phyloP scores from a whole-genome alignment of 2,888 invertebrate genomes.

The Rotaria socialis region DNA sequence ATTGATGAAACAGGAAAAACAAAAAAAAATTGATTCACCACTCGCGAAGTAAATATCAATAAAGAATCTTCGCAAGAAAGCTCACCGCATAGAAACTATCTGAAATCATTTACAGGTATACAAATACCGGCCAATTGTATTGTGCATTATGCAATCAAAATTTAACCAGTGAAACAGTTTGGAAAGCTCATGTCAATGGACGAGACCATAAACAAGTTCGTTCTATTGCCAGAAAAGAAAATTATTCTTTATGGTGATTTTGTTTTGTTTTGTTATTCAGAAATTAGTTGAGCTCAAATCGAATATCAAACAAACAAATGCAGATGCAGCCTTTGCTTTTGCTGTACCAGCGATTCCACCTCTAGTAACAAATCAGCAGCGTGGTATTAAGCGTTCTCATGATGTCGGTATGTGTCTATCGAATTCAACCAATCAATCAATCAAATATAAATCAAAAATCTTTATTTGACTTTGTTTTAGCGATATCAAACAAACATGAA shows the following conservation, averaged over 20 bases:
- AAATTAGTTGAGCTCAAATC: conserved; percentile 9
- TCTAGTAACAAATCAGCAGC: not conserved
- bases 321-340: not conserved
- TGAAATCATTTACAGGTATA: not conserved
- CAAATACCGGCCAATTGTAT: not conserved
- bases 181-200: conserved; percentile 30
- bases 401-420: conserved; percentile 32
- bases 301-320: not conserved
- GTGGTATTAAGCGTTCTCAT: not conserved
- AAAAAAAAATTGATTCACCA: conserved; percentile 16
- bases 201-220: conserved; percentile 25
- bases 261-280: not conserved
- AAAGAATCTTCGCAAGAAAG: too few relatives aligned
- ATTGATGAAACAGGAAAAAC: conserved; percentile 34
- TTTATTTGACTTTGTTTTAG: too few relatives aligned
- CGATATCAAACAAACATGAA: not conserved
- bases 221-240: not conserved
- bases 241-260: too few relatives aligned
- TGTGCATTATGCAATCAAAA: conserved; percentile 34
- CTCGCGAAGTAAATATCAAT: not conserved
- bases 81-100: too few relatives aligned
- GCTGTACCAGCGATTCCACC: not conserved
- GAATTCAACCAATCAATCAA: not conserved
- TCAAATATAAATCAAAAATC: not conserved
- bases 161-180: conserved; percentile 6